Percentiles rank a stretch among this genome's conserved stretches.
These are phyloP conservation scores for Eupeodes luniger DNA, from an alignment of 2,888 invertebrate species.

Conservation along the genomic window DNA sequence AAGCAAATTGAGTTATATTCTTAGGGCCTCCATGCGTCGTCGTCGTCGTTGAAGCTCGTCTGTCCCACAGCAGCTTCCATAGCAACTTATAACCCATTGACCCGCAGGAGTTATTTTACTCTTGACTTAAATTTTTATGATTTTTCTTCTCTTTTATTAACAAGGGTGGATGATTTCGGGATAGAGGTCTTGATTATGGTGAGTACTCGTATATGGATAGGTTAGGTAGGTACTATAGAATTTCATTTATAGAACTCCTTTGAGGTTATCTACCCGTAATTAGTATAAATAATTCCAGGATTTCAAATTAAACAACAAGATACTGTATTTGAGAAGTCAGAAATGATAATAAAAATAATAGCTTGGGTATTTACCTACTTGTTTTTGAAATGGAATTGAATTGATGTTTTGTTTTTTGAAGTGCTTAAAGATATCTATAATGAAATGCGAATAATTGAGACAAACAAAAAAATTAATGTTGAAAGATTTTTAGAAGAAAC, in stretches of 20 bases:
- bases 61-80: background rate
- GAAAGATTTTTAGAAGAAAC: no score
- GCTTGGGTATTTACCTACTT: no score
- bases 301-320: background rate
- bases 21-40: background rate
- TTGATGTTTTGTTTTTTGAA: no score
- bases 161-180: background rate
- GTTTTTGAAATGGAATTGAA: no score
- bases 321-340: no score
- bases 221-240: background rate
- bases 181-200: background rate
- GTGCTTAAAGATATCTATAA: no score
- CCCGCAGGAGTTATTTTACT: conserved; percentile 17
- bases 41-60: no score
- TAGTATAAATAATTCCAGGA: background rate
- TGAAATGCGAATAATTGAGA: no score
- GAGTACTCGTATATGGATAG: no score
- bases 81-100: conserved; percentile 27
- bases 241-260: conserved; percentile 13
- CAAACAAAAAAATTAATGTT: no score
- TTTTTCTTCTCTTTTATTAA: background rate
- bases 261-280: conserved; percentile 14
- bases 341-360: no score
- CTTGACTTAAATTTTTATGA: background rate
- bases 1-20: background rate